Conservation (phyloP, 2,797 vertebrate species). For the Meriones psammophilus region DNA sequence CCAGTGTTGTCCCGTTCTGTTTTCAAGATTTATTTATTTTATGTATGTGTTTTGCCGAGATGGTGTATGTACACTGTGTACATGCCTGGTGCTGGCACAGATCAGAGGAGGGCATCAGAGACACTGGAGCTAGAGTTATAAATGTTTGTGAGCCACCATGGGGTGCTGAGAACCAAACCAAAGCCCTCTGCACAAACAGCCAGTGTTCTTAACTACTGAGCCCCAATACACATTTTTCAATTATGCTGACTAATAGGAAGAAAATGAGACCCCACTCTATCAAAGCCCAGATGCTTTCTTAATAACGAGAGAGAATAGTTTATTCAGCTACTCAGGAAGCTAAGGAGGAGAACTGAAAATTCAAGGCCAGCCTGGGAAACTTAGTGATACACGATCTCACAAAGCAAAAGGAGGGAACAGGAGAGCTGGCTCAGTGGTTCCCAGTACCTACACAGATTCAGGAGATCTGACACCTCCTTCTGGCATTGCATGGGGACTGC, state of each 20-base stretch:
- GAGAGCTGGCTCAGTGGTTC: background rate
- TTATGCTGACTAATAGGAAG: conserved; percentile 13
- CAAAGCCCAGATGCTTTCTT: background rate
- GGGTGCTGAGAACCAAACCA: background rate
- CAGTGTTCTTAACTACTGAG: background rate
- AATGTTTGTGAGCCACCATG: background rate
- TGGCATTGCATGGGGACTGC: background rate
- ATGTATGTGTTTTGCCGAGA: background rate
- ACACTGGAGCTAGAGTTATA: background rate
- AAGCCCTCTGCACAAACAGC: background rate
- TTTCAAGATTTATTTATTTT: background rate
- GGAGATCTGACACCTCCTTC: background rate
- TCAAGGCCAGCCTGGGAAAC: background rate
- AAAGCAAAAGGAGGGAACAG: background rate
- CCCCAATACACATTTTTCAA: background rate
- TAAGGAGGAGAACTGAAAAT: background rate
- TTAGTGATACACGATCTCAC: background rate
- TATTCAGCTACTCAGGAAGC: background rate
- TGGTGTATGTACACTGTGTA: background rate
- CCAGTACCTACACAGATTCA: background rate
- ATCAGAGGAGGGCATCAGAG: background rate
- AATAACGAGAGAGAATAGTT: background rate
- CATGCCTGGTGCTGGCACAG: background rate
- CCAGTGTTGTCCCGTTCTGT: background rate
- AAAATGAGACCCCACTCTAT: conserved; percentile 1